Conservation (phyloP, 2,113 vertebrate species). For the Microcebus griseorufus region DNA sequence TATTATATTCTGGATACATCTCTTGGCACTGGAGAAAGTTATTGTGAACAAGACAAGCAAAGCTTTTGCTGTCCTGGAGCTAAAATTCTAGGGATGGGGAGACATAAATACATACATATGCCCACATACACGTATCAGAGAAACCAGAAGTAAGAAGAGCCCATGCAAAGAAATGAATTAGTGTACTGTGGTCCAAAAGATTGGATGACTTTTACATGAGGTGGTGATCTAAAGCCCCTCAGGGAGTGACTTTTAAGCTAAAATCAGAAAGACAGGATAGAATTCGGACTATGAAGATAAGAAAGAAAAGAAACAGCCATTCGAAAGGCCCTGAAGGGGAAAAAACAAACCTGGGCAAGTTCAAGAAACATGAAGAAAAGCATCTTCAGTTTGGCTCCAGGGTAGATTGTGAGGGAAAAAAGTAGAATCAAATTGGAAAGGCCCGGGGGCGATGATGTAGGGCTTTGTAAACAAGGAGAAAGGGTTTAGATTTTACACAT, state of each 20-base stretch:
- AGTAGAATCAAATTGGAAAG: background rate
- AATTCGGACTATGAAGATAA: background rate
- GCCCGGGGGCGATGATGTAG: background rate
- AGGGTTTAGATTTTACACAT: background rate
- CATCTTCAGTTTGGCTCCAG: background rate
- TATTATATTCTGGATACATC: background rate
- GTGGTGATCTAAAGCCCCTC: background rate
- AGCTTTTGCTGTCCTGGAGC: background rate
- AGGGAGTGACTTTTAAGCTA: background rate
- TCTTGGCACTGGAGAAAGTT: background rate
- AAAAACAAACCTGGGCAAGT: background rate
- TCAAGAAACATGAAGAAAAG: background rate
- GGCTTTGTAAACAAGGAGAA: background rate
- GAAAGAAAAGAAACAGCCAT: constrained; percentile 30
- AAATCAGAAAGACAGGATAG: constrained; percentile 18
- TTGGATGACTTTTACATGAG: background rate
- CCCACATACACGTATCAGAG: background rate
- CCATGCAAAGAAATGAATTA: background rate
- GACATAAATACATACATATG: background rate
- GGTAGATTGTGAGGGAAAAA: background rate
- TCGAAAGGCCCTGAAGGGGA: background rate
- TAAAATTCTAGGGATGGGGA: background rate
- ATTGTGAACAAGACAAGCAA: background rate
- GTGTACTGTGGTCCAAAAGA: background rate
- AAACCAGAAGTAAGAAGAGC: background rate